Evolutionary conservation across 2,797 vertebrate genomes (phyloP).

Genomic region (Takifugu ocellatus): DNA sequence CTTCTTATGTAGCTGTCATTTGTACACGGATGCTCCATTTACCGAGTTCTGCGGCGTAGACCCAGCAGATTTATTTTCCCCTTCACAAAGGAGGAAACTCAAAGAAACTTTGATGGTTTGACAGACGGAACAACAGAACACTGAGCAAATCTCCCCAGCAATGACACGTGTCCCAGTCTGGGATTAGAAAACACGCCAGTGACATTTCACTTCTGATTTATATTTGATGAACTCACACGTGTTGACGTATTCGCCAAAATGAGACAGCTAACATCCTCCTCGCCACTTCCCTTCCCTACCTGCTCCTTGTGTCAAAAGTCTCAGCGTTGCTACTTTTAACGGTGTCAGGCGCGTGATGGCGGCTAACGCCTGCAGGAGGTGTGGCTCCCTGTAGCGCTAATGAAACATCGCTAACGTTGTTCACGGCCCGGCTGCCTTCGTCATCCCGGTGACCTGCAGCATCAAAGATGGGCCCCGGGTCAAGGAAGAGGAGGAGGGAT

Average conservation of each 20-base stretch:
- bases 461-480: too few relatives aligned
- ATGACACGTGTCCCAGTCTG: conserved; percentile 44
- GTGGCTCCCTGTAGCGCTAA: conserved; percentile 61
- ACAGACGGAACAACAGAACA: conserved; percentile 46
- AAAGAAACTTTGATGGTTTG: conserved; percentile 58
- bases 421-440: conserved; percentile 47
- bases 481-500: conserved; percentile 16
- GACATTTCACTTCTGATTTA: conserved; percentile 33
- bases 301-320: neutral
- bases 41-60: conserved; percentile 44
- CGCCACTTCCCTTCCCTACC: neutral
- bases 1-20: conserved; percentile 51
- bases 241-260: conserved; percentile 8
- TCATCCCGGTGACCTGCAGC: conserved; percentile 44
- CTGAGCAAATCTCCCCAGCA: conserved; percentile 14
- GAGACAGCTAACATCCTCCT: neutral
- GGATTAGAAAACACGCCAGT: conserved; percentile 26
- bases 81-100: conserved; percentile 34
- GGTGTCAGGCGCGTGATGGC: conserved; percentile 8
- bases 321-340: conserved; percentile 30
- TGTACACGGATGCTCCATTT: conserved; percentile 53
- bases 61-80: conserved; percentile 40
- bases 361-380: neutral
- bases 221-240: conserved; percentile 24
- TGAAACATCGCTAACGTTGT: conserved; percentile 66